Evolutionary conservation across 92 coral and sea anemone genomes (phyloP).

Genomic region (Actinernus sp.): DNA sequence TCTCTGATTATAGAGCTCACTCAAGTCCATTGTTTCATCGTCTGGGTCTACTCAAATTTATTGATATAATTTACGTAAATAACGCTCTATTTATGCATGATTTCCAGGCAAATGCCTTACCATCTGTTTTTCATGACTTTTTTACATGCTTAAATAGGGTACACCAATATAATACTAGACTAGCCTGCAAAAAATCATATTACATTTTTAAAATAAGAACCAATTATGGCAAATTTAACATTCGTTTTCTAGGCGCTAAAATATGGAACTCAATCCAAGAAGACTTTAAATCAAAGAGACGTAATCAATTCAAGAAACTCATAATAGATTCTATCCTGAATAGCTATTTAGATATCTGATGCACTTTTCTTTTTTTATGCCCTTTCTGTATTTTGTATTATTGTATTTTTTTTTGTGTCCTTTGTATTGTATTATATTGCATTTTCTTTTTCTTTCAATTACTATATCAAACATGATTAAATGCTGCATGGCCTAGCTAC

Average conservation of each 20-base stretch:
- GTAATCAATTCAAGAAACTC: constrained; percentile 4
- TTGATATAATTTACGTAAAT: constrained; percentile 12
- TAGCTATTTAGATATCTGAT: not conserved
- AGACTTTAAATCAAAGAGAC: not conserved
- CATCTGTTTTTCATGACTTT: constrained; percentile 24
- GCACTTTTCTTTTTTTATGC: not conserved
- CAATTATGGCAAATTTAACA: constrained; percentile 60
- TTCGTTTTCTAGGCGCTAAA: constrained; percentile 36
- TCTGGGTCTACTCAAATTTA: constrained; percentile 2
- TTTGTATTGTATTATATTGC: not conserved
- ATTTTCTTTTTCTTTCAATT: not conserved
- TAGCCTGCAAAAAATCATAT: constrained; percentile 37
- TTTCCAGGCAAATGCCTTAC: constrained; percentile 13
- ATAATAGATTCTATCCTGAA: constrained; percentile 2
- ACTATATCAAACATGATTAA: not conserved
- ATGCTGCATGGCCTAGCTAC: not conserved
- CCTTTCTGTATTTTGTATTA: no score
- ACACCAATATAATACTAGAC: constrained; percentile 54
- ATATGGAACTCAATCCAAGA: constrained; percentile 29
- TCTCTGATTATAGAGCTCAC: constrained; percentile 24
- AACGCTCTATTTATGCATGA: constrained; percentile 32
- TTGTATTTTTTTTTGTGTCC: not conserved
- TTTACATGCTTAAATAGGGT: constrained; percentile 15
- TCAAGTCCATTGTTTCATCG: constrained; percentile 39
- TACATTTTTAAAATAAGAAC: constrained; percentile 36